phyloP scores from a whole-genome alignment of 2,113 vertebrate genomes.

The Murina feae region DNA sequence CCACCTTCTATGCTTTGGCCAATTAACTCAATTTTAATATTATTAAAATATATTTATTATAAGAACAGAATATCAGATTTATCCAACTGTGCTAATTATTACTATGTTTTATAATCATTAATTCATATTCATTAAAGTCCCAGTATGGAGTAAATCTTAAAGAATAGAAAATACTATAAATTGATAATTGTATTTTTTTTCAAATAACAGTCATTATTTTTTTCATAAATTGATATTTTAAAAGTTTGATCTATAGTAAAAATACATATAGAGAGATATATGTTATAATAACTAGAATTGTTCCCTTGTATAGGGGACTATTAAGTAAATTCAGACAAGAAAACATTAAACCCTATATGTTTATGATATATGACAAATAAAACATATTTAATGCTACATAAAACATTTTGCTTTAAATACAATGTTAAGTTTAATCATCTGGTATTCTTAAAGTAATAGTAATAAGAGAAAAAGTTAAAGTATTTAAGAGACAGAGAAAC shows the following conservation, averaged over 20 bases:
- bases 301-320: not conserved
- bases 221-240: not conserved
- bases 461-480: slow-evolving; percentile 1
- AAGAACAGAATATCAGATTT: not conserved
- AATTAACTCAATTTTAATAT: not conserved
- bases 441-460: not conserved
- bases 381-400: not conserved
- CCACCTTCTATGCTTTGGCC: not conserved
- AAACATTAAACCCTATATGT: not conserved
- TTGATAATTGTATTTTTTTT: not conserved
- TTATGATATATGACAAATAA: not conserved
- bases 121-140: not conserved
- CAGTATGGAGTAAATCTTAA: not conserved
- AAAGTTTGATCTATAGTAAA: not conserved
- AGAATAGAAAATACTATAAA: not conserved
- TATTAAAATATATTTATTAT: not conserved
- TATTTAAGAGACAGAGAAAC: not conserved
- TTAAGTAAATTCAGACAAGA: not conserved
- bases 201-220: not conserved
- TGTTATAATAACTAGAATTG: not conserved
- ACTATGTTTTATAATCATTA: not conserved
- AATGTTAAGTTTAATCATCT: not conserved
- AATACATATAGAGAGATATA: not conserved
- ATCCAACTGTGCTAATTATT: not conserved
- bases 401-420: not conserved